phyloP scores from a whole-genome alignment of 2,113 vertebrate species.

The Puma concolor region DNA sequence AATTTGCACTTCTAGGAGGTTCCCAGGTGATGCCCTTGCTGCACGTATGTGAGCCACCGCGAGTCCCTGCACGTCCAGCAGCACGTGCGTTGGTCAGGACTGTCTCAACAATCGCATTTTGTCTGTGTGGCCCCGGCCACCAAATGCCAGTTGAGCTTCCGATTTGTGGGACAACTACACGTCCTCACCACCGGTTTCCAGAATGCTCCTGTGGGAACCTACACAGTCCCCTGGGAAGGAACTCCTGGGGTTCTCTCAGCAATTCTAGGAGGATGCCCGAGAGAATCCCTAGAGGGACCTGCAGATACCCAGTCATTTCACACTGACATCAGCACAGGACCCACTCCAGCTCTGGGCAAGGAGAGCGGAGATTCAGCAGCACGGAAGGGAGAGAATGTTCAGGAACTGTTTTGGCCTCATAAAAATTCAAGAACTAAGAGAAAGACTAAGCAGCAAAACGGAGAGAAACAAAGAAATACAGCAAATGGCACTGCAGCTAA shows the following conservation, averaged over 20 bases:
- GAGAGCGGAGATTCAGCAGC: not conserved
- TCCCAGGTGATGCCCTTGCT: not conserved
- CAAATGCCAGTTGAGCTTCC: not conserved
- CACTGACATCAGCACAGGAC: not conserved
- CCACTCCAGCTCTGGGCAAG: not conserved
- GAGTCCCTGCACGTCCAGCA: no score
- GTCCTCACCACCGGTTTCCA: not conserved
- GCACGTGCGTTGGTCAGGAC: not conserved
- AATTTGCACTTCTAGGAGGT: not conserved
- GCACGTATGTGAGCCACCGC: not conserved
- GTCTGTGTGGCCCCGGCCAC: not conserved
- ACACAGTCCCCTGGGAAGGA: not conserved
- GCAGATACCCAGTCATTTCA: accelerated
- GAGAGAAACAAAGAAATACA: not conserved
- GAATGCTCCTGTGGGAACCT: not conserved
- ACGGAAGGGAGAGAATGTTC: not conserved
- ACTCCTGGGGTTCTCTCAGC: not conserved
- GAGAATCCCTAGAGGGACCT: not conserved
- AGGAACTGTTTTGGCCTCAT: not conserved
- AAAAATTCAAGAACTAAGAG: not conserved
- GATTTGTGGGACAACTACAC: not conserved
- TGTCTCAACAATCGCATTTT: not conserved
- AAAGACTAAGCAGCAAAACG: not conserved
- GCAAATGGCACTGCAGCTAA: not conserved
- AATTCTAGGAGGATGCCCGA: not conserved